These are phyloP conservation scores for Sebastes fasciatus DNA, from an alignment of 2,113 vertebrate species.

Conservation along the genomic window DNA sequence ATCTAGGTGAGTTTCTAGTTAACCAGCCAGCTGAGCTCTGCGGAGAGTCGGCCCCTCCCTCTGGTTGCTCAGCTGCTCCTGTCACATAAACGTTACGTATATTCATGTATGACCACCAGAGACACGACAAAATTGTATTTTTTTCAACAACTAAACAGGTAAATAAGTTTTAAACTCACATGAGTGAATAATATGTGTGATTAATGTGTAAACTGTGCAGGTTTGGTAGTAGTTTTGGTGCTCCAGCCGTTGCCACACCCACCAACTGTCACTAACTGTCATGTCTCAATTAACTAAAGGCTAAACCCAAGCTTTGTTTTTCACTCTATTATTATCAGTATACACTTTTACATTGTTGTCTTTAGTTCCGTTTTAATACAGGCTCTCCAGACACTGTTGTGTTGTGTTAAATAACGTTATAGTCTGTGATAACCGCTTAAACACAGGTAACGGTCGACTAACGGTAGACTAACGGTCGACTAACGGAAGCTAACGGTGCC, in stretches of 20 bases:
- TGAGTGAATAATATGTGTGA: not conserved
- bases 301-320: not conserved
- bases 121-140: not conserved
- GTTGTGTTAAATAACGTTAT: not conserved
- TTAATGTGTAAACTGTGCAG: rapidly evolving
- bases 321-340: not conserved
- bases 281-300: not conserved
- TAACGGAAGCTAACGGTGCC: not conserved
- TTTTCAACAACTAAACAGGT: conserved; percentile 31
- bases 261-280: not conserved
- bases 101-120: not conserved
- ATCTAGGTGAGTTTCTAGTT: not conserved
- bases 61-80: conserved; percentile 53
- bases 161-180: not conserved
- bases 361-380: not conserved
- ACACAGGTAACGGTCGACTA: not conserved
- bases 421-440: not conserved
- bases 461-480: not conserved
- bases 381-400: not conserved
- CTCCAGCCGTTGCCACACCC: conserved; percentile 34
- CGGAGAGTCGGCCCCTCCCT: not conserved
- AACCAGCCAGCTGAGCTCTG: rapidly evolving
- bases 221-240: not conserved
- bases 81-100: conserved; percentile 41
- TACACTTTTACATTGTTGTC: not conserved